Base-by-base conservation (phyloP, 2,888 invertebrate species). In the Frankliniella fusca region DNA sequence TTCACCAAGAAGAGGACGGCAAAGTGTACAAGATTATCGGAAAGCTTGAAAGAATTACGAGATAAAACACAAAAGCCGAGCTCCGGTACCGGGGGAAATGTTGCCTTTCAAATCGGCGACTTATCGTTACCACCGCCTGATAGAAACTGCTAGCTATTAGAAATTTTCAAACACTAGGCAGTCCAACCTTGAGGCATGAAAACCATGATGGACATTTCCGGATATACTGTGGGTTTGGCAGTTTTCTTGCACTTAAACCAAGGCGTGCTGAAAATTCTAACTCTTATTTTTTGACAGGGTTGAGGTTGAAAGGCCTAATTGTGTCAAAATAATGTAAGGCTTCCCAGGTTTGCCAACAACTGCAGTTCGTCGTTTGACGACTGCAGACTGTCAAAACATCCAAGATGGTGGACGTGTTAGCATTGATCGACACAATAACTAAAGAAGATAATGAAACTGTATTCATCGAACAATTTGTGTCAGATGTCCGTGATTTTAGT, bases 401-500 rank as follows among this genome's bases (percentile, higher is more conserved):
- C 70, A 76, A 76, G 70, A 76, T 76, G 70, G 70, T 76, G 70
- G 70, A 76, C 70, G 70, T 76, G 23, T 76, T 76, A 76, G 70
- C 70, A 76, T 27, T 76, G 70, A 76, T 76, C 70, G 70, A 76
- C 70, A 76, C 70, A 76, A 76, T 76, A 76, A 76, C 70, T n/a
- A 76, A 76, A 50, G 61, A 50, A 50, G 61, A 76, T 76, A 76
- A 76, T 76, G 83, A 83, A 80, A 80, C 87, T 81, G 84, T 88
- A 85, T 89, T 91, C 86, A 88, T 94, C 65, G 93, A 94, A 86
- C 95, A 95, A 87, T 96, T 93, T 88, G 96, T 94, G 2, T 90
- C 92, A 85, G 92, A 92, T 86, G 94, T 97, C 79, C 89, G 92
- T 80, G 94, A 95, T 87, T 97, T 94, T 87, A 95, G 95, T 87